Evolutionary conservation across 2,797 vertebrate species (phyloP), one percentile per base, ranked within the genome.

Genomic region (Podargus strigoides): DNA sequence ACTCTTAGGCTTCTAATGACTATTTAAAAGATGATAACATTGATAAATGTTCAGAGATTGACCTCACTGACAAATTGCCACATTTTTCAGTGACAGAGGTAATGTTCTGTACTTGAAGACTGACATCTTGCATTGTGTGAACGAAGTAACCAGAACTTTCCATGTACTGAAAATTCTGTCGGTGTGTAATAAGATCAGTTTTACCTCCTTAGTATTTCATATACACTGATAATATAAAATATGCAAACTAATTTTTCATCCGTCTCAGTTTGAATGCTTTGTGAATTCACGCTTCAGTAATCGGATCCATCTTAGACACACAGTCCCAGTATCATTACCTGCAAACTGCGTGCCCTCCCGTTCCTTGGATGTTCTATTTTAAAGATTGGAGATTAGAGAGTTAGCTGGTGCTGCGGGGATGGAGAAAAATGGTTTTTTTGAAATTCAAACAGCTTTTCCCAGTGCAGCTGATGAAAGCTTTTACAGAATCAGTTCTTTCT

Each of bases 331-430:
- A 85, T 49, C 85, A 72, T 91, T 90, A 94, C 92, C 85, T 96
- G 59, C 70, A 88, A 94, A 94, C 84, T 50, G 12, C 83, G 24
- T 60, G 52, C 89, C 70, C 63, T 87, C 80, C 78, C 21, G 0
- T 94, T 95, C 62, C 94, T 94, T 87, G 85, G 78, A 78, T 94
- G 73, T 74, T 95, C 77, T 70, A 85, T 90, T 87, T 94, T 94
- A 93, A 93, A 89, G 91, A 85, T 91, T 86, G 89, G 81, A 94
- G 92, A 87, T 91, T 84, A 94, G 79, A 64, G 70, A 89, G 56
- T 86, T 78, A 76, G 89, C 76, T 93, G 72, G 39, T 90, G 84
- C 90, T 77, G 53, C 8, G 12, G 58, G 82, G 79, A 89, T 84
- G 41, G 89, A 64, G 87, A 77, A 89, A 87, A 94, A 87, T 88